Evolutionary conservation across 2,113 vertebrate species (phyloP).

Genomic region (Orientallactaga bullata): DNA sequence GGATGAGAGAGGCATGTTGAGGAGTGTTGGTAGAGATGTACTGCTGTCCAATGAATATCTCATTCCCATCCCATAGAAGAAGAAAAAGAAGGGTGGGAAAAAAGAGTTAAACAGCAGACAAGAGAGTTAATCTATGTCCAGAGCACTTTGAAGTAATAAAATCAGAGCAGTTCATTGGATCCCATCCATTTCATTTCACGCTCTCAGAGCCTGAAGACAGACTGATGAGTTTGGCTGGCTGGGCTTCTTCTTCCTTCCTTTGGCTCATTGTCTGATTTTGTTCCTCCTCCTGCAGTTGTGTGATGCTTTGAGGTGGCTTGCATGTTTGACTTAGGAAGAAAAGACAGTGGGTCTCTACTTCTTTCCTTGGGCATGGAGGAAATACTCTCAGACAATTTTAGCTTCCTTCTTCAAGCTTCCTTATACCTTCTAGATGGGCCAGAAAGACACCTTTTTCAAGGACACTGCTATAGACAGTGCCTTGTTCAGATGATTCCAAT

Average conservation of each 20-base stretch:
- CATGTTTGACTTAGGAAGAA: neutral
- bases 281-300: neutral
- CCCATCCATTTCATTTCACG: slow-evolving; percentile 79
- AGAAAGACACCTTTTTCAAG: neutral
- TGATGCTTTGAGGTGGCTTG: neutral
- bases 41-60: neutral
- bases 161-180: slow-evolving; percentile 73
- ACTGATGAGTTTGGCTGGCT: slow-evolving; percentile 68
- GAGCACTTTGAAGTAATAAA: slow-evolving; percentile 64
- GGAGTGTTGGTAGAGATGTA: neutral
- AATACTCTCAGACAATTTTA: neutral
- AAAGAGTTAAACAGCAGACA: neutral
- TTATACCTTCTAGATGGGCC: neutral
- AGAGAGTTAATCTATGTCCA: slow-evolving; percentile 63
- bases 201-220: slow-evolving; percentile 69
- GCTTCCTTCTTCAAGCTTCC: neutral
- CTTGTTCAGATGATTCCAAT: neutral
- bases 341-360: rapidly evolving
- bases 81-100: neutral
- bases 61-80: neutral
- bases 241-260: neutral
- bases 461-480: neutral
- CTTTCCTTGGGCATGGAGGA: neutral
- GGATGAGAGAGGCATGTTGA: neutral
- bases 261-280: neutral